Evolutionary conservation across 2,113 vertebrate genomes (phyloP).

Genomic region (Podiceps cristatus): DNA sequence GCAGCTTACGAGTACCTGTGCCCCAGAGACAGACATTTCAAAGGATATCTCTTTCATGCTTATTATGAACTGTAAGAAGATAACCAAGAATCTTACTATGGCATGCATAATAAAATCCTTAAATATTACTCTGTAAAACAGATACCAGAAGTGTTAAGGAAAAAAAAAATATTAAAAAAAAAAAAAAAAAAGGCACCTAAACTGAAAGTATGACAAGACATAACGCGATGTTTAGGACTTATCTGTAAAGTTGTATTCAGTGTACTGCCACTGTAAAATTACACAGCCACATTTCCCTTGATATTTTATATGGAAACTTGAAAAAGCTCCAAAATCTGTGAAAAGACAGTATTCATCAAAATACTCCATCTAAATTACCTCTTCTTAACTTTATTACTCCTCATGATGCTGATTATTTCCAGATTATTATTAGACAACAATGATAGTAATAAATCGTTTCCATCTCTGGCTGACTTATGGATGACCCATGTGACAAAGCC

Average conservation of each 20-base stretch:
- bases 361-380: neutral
- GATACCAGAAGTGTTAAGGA: neutral
- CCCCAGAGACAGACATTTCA: neutral
- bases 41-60: neutral
- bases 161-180: too few species aligned
- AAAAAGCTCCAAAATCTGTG: neutral
- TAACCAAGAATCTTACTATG: neutral
- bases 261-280: neutral
- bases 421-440: neutral
- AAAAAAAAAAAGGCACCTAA: neutral
- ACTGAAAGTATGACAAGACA: neutral
- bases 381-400: neutral
- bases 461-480: neutral
- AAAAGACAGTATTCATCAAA: neutral
- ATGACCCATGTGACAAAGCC: neutral
- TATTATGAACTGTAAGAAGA: neutral
- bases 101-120: neutral
- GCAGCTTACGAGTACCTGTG: neutral
- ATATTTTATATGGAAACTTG: neutral
- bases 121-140: neutral
- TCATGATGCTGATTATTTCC: neutral
- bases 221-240: neutral
- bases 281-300: neutral
- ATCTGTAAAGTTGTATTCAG: neutral
- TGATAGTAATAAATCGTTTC: neutral